phyloP scores from a whole-genome alignment of 2,797 vertebrate species.

The Tragelaphus eurycerus region DNA sequence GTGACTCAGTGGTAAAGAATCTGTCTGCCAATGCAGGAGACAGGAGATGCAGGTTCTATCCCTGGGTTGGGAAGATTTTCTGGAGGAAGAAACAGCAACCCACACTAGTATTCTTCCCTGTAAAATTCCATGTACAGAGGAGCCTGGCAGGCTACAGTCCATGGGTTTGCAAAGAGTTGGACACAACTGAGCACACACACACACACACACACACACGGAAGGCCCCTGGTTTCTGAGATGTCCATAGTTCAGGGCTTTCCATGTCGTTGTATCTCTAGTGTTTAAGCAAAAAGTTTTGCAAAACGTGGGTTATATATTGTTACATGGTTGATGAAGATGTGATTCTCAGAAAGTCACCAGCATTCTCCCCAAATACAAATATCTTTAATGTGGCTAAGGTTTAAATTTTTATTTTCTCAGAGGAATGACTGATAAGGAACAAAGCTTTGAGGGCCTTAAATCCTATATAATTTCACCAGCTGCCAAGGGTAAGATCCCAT shows the following conservation, averaged over 20 bases:
- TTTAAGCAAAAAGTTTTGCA: background rate
- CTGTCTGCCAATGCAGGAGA: background rate
- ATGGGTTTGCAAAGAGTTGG: background rate
- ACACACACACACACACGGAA: background rate
- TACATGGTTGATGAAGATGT: background rate
- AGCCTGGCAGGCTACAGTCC: accelerated
- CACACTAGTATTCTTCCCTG: background rate
- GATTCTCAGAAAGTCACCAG: background rate
- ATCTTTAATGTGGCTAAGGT: background rate
- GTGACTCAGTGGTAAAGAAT: background rate
- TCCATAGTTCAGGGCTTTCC: background rate
- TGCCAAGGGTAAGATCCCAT: background rate
- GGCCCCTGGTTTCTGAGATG: background rate
- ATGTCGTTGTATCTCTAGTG: no score
- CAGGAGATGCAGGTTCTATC: background rate
- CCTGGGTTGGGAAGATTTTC: background rate
- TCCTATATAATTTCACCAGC: background rate
- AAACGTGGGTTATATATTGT: background rate
- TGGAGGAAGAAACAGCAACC: background rate
- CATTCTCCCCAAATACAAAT: background rate
- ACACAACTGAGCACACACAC: background rate
- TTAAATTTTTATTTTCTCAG: background rate
- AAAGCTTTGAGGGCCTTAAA: background rate
- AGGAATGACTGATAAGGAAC: background rate
- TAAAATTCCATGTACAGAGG: background rate